Conservation (phyloP, 2,113 vertebrate species). For the Sapayoa aenigma region DNA sequence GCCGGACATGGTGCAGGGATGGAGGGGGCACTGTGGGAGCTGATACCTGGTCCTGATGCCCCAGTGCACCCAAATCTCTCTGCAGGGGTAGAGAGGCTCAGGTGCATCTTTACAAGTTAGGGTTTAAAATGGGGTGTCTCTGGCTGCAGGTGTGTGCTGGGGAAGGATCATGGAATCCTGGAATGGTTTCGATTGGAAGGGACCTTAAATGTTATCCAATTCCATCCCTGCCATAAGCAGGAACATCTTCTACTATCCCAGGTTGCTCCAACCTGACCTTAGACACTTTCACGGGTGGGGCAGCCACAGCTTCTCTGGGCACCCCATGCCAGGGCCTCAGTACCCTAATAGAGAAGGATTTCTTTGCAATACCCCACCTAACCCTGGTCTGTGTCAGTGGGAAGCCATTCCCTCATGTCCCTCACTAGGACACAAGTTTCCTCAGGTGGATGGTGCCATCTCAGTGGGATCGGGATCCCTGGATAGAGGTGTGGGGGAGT, state of each 20-base stretch:
- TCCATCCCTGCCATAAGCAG: neutral
- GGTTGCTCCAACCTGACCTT: neutral
- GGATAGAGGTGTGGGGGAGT: neutral
- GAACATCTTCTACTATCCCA: fast-evolving
- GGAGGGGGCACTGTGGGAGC: neutral
- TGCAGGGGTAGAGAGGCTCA: neutral
- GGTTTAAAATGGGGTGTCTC: fast-evolving
- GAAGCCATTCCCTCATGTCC: neutral
- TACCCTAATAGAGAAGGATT: neutral
- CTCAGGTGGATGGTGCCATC: neutral
- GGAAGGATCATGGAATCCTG: fast-evolving
- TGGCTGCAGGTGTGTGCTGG: fast-evolving
- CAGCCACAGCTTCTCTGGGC: neutral
- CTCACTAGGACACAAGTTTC: neutral
- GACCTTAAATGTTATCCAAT: too few species aligned
- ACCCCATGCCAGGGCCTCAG: neutral
- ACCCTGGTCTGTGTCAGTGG: neutral
- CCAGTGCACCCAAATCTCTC: neutral
- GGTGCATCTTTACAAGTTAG: fast-evolving
- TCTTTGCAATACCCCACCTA: neutral
- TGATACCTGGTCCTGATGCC: fast-evolving
- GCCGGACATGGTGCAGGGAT: fast-evolving
- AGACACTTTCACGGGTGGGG: neutral
- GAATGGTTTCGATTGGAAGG: neutral
- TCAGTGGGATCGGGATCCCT: neutral